Base-by-base conservation (phyloP, 2,113 vertebrate species). In the Clarias magur region DNA sequence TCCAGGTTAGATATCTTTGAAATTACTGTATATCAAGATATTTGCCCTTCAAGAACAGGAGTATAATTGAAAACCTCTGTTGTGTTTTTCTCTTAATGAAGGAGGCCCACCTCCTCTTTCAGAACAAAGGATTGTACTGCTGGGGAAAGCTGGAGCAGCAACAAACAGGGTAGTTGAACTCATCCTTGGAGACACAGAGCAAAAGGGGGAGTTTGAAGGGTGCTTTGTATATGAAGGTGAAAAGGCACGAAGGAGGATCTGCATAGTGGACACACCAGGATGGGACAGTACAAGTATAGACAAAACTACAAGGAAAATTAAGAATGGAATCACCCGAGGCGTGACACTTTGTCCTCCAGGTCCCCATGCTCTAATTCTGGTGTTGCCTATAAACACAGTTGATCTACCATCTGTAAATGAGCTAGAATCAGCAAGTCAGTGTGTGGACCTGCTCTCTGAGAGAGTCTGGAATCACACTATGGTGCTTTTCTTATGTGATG, bases 391-490 rank as follows among this genome's bases (percentile, higher is more conserved):
- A 72, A 48, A 54, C 48, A 8, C 4, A 38, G 78, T 3, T 25
- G 53, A 72, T 15, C 12, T 1, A 2, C 48, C 67, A 48, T 84
- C 88, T 15, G 3, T 2, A 23, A 57, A 65, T 8, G 88, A 90
- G 3, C 70, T 83, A 0, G 81, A 85, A 67, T 48, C 62, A 17
- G 53, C 65, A n/a, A 4, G 34, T 4, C 21, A 19, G 3, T 65
- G 68, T 48, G 54, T 91, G 70, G 62, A 88, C 62, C 70, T 89
- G 16, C 59, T 90, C 23, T 91, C 90, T 62, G 16, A 75, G 16
- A 88, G 88, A 30, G 86, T 76, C 27, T 91, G 88, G 88, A 86
- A 79, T 65, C 56, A 89, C 83, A 89, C 88, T 5, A 85, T 89
- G 3, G 23, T 90, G 17, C 27, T 89, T 78, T 89, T 90, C 63